A percentile compares a stretch with the other conserved stretches of the same genome.
Evolutionary conservation across 2,888 invertebrate genomes (phyloP).

Genomic region (Trichopria drosophilae): DNA sequence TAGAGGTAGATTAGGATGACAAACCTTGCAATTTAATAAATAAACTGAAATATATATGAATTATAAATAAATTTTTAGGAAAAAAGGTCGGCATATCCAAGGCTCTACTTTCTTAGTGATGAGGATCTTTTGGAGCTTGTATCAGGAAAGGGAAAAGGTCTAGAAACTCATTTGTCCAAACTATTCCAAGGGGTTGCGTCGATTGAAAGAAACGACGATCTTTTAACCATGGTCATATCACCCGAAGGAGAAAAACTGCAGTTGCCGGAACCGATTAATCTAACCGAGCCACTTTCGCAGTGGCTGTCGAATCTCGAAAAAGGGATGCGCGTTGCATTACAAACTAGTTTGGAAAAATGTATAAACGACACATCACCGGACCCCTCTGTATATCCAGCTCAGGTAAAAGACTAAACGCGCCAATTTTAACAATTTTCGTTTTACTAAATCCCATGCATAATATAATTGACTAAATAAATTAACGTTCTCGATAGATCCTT

Average conservation of each 20-base stretch:
- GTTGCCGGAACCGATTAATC: conserved; percentile 57
- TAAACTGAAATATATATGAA: conserved; percentile 2
- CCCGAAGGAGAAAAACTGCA: conserved; percentile 66
- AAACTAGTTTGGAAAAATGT: conserved; percentile 48
- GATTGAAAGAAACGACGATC: conserved; percentile 69
- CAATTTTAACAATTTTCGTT: background rate
- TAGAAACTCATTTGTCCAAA: conserved; percentile 94
- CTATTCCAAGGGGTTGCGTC: conserved; percentile 88
- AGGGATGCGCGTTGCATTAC: conserved; percentile 71
- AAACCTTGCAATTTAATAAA: too few relatives aligned
- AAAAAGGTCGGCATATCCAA: conserved; percentile 89
- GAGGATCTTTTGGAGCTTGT: conserved; percentile 95
- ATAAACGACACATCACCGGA: conserved; percentile 46
- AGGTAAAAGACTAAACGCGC: too few relatives aligned
- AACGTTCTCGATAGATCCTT: conserved; percentile 39
- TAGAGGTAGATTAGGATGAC: conserved; percentile 80
- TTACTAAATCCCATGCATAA: background rate
- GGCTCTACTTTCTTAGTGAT: conserved; percentile 96
- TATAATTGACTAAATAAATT: conserved; percentile 2
- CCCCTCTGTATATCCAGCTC: conserved; percentile 49
- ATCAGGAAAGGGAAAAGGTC: conserved; percentile 49
- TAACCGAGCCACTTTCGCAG: conserved; percentile 59
- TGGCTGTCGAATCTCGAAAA: conserved; percentile 81
- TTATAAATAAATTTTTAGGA: conserved; percentile 65
- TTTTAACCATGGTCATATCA: conserved; percentile 66